Percentiles rank a stretch among this genome's conserved stretches.
Conservation (phyloP, 1,140 invertebrate genomes). For the Drosophila lowei region DNA sequence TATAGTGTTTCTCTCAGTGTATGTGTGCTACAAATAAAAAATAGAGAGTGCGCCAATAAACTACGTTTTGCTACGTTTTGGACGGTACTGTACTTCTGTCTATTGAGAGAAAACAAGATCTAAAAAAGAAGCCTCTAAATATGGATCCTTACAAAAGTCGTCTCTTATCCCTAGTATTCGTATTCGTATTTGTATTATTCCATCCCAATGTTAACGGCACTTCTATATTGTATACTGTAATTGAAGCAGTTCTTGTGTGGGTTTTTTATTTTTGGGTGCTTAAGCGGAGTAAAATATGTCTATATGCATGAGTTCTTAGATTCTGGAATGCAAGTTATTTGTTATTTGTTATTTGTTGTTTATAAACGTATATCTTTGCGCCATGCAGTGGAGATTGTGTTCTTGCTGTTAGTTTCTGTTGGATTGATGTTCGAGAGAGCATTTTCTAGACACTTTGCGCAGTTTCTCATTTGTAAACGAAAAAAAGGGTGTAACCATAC, state of each 20-base stretch:
- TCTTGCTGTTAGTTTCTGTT: slow-evolving; percentile 26
- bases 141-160: slow-evolving; percentile 42
- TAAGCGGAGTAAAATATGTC: slow-evolving; percentile 42
- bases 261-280: slow-evolving; percentile 30
- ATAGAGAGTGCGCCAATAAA: slow-evolving; percentile 41
- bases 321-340: slow-evolving; percentile 31
- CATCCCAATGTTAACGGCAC: slow-evolving; percentile 26
- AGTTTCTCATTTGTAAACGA: slow-evolving; percentile 42
- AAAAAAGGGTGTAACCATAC: slow-evolving; percentile 58
- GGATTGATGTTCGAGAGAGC: slow-evolving; percentile 12
- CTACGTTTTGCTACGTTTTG: slow-evolving; percentile 39
- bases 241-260: slow-evolving; percentile 32
- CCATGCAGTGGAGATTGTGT: slow-evolving; percentile 58
- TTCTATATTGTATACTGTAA: not conserved
- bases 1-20: slow-evolving; percentile 37
- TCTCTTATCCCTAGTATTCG: slow-evolving; percentile 39
- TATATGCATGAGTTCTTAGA: slow-evolving; percentile 39
- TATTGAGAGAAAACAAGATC: slow-evolving; percentile 13
- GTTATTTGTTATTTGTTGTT: not conserved
- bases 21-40: slow-evolving; percentile 57
- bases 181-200: not conserved
- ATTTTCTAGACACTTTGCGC: slow-evolving; percentile 46
- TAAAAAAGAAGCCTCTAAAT: slow-evolving; percentile 21
- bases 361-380: slow-evolving; percentile 33
- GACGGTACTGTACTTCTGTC: slow-evolving; percentile 68